Percentiles rank a stretch among this genome's conserved stretches.
These are phyloP conservation scores for Drosophila lutescens DNA, from an alignment of 2,888 invertebrate genomes.

Conservation along the genomic window DNA sequence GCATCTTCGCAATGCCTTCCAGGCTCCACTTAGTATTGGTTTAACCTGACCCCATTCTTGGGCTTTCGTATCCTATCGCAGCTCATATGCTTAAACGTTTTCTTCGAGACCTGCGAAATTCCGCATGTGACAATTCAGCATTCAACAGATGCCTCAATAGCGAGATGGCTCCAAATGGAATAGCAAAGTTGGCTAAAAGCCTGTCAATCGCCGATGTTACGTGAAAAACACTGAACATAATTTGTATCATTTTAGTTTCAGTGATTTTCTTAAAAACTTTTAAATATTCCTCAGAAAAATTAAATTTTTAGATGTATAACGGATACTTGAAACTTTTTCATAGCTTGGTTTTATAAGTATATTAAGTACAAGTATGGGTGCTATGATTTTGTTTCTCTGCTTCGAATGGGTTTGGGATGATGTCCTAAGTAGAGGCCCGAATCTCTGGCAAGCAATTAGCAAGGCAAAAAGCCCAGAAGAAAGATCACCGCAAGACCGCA, in stretches of 20 bases:
- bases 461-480: slow-evolving; percentile 50
- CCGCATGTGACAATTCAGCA: slow-evolving; percentile 61
- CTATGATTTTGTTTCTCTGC: neutral
- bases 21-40: slow-evolving; percentile 11
- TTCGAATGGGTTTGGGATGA: slow-evolving; percentile 1
- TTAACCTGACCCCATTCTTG: slow-evolving; percentile 27
- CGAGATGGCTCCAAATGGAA: slow-evolving; percentile 47
- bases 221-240: slow-evolving; percentile 6
- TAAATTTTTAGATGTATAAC: too few relatives aligned
- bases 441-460: slow-evolving; percentile 76
- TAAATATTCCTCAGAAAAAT: neutral
- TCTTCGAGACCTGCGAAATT: slow-evolving; percentile 62
- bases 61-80: slow-evolving; percentile 11
- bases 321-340: too few relatives aligned
- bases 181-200: slow-evolving; percentile 61
- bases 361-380: neutral
- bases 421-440: slow-evolving; percentile 61
- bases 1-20: neutral
- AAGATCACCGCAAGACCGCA: slow-evolving; percentile 49
- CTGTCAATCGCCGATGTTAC: slow-evolving; percentile 59
- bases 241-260: neutral
- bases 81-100: slow-evolving; percentile 20
- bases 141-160: slow-evolving; percentile 23
- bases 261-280: neutral
- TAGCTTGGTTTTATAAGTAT: too few relatives aligned